Base-by-base conservation (phyloP, 2,797 vertebrate species). In the Anguilla anguilla region DNA sequence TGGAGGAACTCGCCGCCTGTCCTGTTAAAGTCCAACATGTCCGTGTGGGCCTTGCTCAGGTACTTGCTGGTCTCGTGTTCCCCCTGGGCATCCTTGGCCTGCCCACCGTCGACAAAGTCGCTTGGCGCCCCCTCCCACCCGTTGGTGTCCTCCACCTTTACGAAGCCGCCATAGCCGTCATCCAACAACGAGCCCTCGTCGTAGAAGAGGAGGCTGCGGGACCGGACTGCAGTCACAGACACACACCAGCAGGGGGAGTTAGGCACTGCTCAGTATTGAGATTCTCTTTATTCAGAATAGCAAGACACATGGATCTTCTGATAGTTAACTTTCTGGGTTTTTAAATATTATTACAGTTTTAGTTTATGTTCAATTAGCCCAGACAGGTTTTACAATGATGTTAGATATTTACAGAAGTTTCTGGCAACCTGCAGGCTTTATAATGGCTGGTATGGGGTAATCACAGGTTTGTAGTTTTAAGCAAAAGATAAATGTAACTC, bases 161-260 rank as follows among this genome's bases (percentile, higher is more conserved):
- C 93, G 90, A 95, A 93, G 90, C 97, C 92, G 69, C 95, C 91
- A 88, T 92, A 96, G 90, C 94, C 93, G 87, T 98, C 97, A 94
- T 98, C 98, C 95, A 97, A 93, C 0, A 97, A 96, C 86, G 97
- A 91, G 72, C 95, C 96, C 89, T 99, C 98, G 0, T 98, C 97
- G 59, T 98, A 98, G 96, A 98, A 99, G 94, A 99, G 97, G 88
- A 99, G 97, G 95, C 96, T 99, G 91, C 98, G 96, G 89, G 98
- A 99, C n/a, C 98, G 98, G 95, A 99, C 98, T 99, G 93, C 0
- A 87, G 89, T 74, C 49, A 72, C n/a, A 35, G 43, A 53, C 15
- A 93, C 85, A 57, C 3, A 46, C 55, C 31, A 59, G 22, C 79
- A 82, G 79, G 46, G 46, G 79, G 79, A 82, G 79, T 82, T 25